Base-by-base conservation (phyloP, 64 coral and sea anemone species). In the Pachyseris speciosa region DNA sequence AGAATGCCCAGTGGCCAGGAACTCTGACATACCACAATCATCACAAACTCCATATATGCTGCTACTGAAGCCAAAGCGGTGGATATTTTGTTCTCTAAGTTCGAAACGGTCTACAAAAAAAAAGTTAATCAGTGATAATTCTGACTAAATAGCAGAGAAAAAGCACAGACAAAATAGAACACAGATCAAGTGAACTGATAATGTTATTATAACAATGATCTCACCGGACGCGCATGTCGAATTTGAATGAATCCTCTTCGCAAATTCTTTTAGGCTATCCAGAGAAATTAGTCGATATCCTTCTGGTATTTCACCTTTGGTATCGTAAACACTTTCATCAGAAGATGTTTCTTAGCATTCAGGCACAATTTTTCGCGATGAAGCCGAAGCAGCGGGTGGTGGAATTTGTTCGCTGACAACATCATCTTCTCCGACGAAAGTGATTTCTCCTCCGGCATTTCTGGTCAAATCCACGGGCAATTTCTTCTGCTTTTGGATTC, bases 361-460 rank as follows among this genome's bases (percentile, higher is more conserved):
- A 53, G 27, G 8, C 11, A 16, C 61, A 38, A 88, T 48, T 71
- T 94, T 94, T 84, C 86, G 38, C 17, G 45, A 76, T 70, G 36
- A 80, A 85, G 2, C 44, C 57, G 11, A 88, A n/a, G n/a, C n/a
- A n/a, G n/a, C n/a, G n/a, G n/a, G n/a, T n/a, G n/a, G n/a, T n/a
- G n/a, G n/a, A n/a, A n/a, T n/a, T n/a, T n/a, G n/a, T n/a, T n/a
- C n/a, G n/a, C n/a, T n/a, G n/a, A n/a, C n/a, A n/a, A n/a, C 87
- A 75, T 94, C 85, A 36, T 86, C 92, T 41, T 86, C 91, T 26
- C 63, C 38, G 50, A 90, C 73, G 37, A 79, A 90, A 31, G 52
- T 67, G 67, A 90, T 33, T 28, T 68, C 73, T 19, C 64, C 63
- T 20, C 29, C 65, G 22, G 63, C n/a, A n/a, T n/a, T n/a, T n/a